Evolutionary conservation across 2,888 invertebrate species (phyloP).

Genomic region (Drosophila antonietae): DNA sequence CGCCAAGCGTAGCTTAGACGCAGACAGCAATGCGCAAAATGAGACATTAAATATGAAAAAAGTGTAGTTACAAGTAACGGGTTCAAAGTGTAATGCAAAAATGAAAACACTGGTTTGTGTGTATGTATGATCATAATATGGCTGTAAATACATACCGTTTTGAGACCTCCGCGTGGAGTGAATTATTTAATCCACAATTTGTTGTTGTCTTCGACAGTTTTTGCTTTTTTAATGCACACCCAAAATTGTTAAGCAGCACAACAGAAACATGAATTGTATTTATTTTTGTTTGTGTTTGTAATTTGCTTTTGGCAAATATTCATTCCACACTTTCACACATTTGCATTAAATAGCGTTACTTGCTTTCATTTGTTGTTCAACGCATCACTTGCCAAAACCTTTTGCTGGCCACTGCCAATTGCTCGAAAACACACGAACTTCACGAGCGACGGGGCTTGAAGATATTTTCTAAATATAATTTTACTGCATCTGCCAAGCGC

Average conservation of each 20-base stretch:
- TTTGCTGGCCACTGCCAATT: slow-evolving; percentile 50
- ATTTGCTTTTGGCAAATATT: slow-evolving; percentile 45
- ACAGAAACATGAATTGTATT: slow-evolving; percentile 20
- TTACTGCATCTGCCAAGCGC: slow-evolving; percentile 27
- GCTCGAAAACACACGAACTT: slow-evolving; percentile 35
- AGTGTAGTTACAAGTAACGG: slow-evolving; percentile 18
- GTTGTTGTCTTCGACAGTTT: slow-evolving; percentile 19
- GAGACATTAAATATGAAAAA: slow-evolving; percentile 21
- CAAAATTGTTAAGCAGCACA: slow-evolving; percentile 36
- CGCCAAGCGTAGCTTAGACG: slow-evolving; percentile 52
- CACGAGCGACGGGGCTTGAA: slow-evolving; percentile 20
- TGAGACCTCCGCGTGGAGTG: slow-evolving; percentile 45
- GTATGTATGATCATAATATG: slow-evolving; percentile 14
- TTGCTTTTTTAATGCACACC: slow-evolving; percentile 27
- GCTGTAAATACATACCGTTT: slow-evolving; percentile 67
- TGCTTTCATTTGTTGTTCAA: slow-evolving; percentile 55
- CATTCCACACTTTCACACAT: slow-evolving; percentile 73
- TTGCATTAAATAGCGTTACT: slow-evolving; percentile 69
- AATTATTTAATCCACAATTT: slow-evolving; percentile 37
- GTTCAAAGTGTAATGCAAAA: slow-evolving; percentile 62
- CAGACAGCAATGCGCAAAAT: slow-evolving; percentile 21
- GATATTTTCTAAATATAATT: slow-evolving; percentile 7
- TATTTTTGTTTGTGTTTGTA: slow-evolving; percentile 30
- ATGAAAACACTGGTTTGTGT: slow-evolving; percentile 19
- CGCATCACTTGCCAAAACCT: slow-evolving; percentile 67